Base-by-base conservation (phyloP, 2,113 vertebrate genomes). In the Brevimyrus niger region DNA sequence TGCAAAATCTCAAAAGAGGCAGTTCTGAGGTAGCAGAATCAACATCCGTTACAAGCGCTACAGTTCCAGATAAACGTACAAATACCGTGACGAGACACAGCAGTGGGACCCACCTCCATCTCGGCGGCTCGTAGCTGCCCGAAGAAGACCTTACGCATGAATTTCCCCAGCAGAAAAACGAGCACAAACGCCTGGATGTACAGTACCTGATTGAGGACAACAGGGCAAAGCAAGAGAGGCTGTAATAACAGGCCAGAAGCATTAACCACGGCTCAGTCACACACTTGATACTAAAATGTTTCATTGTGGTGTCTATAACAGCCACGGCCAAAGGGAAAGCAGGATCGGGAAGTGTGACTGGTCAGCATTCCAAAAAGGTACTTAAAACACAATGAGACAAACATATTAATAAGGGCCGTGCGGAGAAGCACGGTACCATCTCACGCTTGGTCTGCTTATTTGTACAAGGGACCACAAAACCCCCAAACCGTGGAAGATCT, bases 91-190 rank as follows among this genome's bases (percentile, higher is more conserved):
- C 17, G 50, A n/a, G 42, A 61, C 11, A 2, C 1, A 35, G 10
- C 1, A n/a, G 4, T 27, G 19, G 21, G 46, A 87, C 84, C 13
- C 94, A 99, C 98, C 98, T 99, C 98, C 97, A 98, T 98, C 93
- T 99, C 98, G 1, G 98, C 98, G 2, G 98, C 97, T 76, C 98
- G 95, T 87, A 99, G 94, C 91, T 98, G 97, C 51, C 98, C 98
- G 27, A 99, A 98, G 91, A 99, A 99, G 58, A 99, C 97, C 83
- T 98, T 99, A 50, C 98, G 97, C 97, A 99, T 98, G 90, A 98
- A 97, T 91, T 98, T 98, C 55, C 98, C 98, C 93, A 98, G 88
- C 4, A 99, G 95, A 90, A 98, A 98, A 88, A 98, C 97, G 92
- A 98, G 92, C 9, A 99, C 98, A 17, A 99, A 99, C 0, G 98